phyloP scores from a whole-genome alignment of 2,888 invertebrate species.

The Drosophila antonietae region DNA sequence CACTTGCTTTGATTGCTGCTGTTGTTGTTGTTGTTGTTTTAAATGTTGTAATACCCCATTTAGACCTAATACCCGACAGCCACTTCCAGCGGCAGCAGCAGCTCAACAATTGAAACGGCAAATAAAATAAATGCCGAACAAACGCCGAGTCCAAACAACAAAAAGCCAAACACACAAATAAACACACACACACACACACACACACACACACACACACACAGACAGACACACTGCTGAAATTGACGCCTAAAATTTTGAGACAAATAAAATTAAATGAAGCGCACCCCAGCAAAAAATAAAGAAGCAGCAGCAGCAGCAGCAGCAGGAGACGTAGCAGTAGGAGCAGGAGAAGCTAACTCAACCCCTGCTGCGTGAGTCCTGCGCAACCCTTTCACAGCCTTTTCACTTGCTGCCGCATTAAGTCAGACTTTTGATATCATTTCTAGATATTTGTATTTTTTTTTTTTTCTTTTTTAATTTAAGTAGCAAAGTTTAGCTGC shows the following conservation, averaged over 20 bases:
- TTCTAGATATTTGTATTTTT: neutral
- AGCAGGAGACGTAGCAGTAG: neutral
- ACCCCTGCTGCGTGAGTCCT: neutral
- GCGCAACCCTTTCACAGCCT: conserved; percentile 36
- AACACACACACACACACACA: conserved; percentile 19
- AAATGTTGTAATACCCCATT: conserved; percentile 75
- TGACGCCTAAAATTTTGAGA: conserved; percentile 66
- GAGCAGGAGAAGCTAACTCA: conserved; percentile 2
- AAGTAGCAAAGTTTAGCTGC: neutral
- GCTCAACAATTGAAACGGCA: conserved; percentile 73
- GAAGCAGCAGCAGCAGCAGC: neutral
- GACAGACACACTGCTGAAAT: conserved; percentile 43
- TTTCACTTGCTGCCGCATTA: conserved; percentile 19
- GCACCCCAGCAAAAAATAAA: conserved; percentile 50
- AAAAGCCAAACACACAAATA: conserved; percentile 30
- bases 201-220: conserved; percentile 22
- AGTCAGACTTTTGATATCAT: neutral
- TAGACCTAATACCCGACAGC: conserved; percentile 78
- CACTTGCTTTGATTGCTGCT: conserved; percentile 12
- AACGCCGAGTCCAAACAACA: conserved; percentile 37
- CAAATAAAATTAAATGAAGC: conserved; percentile 82
- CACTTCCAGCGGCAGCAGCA: conserved; percentile 67
- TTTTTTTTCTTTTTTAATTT: neutral
- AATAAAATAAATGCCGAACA: conserved; percentile 65
- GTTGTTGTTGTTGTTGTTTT: conserved; percentile 22